Percentiles rank a stretch among this genome's conserved stretches.
Evolutionary conservation across 2,797 vertebrate species (phyloP).

Genomic region (Lepilemur septentrionalis): DNA sequence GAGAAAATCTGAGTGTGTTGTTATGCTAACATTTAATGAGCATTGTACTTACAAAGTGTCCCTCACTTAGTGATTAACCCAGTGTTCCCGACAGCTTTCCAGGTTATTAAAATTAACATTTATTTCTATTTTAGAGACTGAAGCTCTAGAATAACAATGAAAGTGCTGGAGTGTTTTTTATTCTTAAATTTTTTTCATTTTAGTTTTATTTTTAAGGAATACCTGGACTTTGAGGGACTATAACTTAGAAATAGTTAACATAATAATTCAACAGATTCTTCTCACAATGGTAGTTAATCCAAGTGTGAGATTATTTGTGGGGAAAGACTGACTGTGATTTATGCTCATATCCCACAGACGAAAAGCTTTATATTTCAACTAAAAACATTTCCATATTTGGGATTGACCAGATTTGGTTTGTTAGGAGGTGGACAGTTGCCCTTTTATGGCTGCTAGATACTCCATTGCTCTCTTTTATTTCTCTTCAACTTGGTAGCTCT

Average conservation of each 20-base stretch:
- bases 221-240: background rate
- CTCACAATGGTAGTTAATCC: conserved; percentile 16
- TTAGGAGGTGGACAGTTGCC: conserved; percentile 5
- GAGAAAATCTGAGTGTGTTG: background rate
- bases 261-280: conserved; percentile 41
- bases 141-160: background rate
- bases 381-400: conserved; percentile 64
- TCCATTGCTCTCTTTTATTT: conserved; percentile 7
- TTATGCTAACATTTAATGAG: background rate
- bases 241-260: background rate
- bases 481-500: background rate
- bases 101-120: background rate
- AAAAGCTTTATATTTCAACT: conserved; percentile 46
- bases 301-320: conserved; percentile 14
- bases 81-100: background rate
- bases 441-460: conserved; percentile 33
- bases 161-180: background rate
- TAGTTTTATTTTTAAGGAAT: background rate
- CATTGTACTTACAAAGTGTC: background rate
- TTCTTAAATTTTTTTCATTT: background rate
- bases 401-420: conserved; percentile 41
- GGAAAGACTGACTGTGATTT: conserved; percentile 50
- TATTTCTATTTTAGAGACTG: background rate
- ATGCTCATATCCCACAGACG: conserved; percentile 21
- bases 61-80: background rate